Evolutionary conservation across 2,797 vertebrate genomes (phyloP), one percentile per base, ranked within the genome.

Genomic region (Microctenopoma stevenorrisi): DNA sequence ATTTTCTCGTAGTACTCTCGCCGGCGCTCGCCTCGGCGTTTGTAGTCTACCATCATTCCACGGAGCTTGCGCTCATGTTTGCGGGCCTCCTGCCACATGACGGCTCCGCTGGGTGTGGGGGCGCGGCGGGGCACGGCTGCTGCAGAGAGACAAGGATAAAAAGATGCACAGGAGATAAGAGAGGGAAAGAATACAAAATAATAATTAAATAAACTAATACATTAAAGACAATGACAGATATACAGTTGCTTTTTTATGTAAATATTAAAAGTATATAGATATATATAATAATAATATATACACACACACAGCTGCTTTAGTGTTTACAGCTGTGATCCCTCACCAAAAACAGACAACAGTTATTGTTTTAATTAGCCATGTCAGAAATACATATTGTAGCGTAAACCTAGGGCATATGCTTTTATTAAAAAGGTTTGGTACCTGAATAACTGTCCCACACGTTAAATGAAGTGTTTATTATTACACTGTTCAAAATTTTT

Each of bases 21-120:
- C 40, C 97, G 93, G 5, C 97, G 94, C 68, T 98, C 97, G 0
- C 96, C 97, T 25, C 97, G 93, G 68, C 97, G 97, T 68, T 98
- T 98, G 89, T 98, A 98, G 78, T 98, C 97, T 6, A 98, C 97
- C 97, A 98, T 98, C 97, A 98, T 98, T 74, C 97, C 97, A 18
- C 97, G 96, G 64, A 98, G 95, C 92, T 98, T 98, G 71, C 97
- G 96, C 94, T 98, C 97, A 74, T 98, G 97, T 69, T 97, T 98
- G 84, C 97, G 95, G 82, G 97, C 97, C 92, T 98, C 97, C 88
- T 98, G 97, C 97, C 97, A 98, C 97, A 98, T 98, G 75, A 95
- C 94, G 86, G 94, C 93, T 63, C 94, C 93, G 93, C 94, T 93
- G 79, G 93, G 93, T 88, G 94, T 94, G 78, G 93, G 93, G 89